These are phyloP conservation scores for Clarias magur DNA, from an alignment of 2,113 vertebrate genomes.

Conservation along the genomic window DNA sequence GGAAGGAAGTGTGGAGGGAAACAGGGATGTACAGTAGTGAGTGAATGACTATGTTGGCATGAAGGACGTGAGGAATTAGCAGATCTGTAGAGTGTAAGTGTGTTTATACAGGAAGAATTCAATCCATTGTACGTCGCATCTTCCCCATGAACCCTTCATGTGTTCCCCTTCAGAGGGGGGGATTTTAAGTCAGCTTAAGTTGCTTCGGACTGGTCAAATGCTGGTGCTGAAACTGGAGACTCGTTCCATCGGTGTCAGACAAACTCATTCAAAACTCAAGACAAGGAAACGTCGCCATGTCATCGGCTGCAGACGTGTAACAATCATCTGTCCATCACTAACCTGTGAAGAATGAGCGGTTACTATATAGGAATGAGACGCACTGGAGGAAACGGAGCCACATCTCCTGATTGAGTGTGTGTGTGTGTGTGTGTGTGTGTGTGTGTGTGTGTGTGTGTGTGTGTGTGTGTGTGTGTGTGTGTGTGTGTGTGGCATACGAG, in stretches of 20 bases:
- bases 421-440: not conserved
- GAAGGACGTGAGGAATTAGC: no score
- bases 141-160: not conserved
- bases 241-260: not conserved
- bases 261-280: no score
- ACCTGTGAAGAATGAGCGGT: not conserved
- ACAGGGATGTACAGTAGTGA: no score
- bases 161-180: not conserved
- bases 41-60: no score
- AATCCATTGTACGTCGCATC: no score
- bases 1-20: no score
- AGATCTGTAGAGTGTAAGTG: no score
- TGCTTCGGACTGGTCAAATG: not conserved
- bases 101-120: no score
- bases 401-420: not conserved
- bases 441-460: not conserved
- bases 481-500: not conserved
- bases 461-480: not conserved
- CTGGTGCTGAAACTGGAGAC: not conserved
- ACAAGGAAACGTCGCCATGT: not conserved
- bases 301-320: no score
- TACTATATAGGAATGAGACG: not conserved
- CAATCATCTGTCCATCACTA: not conserved
- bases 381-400: not conserved
- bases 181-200: not conserved